Conservation (phyloP, 2,888 invertebrate species). For the Troglohyphantes excavatus region DNA sequence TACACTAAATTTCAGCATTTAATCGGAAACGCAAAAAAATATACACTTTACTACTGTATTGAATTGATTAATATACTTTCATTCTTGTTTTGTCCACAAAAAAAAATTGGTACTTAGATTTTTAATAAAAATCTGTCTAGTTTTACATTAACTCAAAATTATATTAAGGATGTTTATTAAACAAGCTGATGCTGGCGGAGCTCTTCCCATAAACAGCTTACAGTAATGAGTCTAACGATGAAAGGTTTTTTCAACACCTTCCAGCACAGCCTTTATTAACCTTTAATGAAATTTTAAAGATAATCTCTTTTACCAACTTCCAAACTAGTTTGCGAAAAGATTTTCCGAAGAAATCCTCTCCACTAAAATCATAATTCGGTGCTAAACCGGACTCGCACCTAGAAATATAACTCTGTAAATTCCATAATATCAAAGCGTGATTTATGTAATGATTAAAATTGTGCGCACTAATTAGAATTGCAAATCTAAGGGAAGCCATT, state of each 20-base stretch:
- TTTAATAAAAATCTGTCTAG: too few relatives aligned
- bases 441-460: not conserved
- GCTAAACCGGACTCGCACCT: not conserved
- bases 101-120: too few relatives aligned
- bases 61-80: too few relatives aligned
- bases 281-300: not conserved
- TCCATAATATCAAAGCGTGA: not conserved
- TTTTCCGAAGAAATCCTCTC: not conserved
- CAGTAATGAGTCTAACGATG: not conserved
- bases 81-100: too few relatives aligned
- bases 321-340: not conserved
- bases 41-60: too few relatives aligned
- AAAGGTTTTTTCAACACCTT: not conserved
- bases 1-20: too few relatives aligned
- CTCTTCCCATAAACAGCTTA: not conserved
- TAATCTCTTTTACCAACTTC: not conserved
- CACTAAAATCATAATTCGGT: not conserved
- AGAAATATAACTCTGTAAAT: not conserved
- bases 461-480: not conserved
- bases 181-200: not conserved
- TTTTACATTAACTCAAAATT: too few relatives aligned
- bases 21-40: too few relatives aligned
- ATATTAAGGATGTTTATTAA: too few relatives aligned
- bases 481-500: not conserved
- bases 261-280: not conserved